Conservation (phyloP, 2,888 invertebrate genomes). For the Dysmachus trigonus region DNA sequence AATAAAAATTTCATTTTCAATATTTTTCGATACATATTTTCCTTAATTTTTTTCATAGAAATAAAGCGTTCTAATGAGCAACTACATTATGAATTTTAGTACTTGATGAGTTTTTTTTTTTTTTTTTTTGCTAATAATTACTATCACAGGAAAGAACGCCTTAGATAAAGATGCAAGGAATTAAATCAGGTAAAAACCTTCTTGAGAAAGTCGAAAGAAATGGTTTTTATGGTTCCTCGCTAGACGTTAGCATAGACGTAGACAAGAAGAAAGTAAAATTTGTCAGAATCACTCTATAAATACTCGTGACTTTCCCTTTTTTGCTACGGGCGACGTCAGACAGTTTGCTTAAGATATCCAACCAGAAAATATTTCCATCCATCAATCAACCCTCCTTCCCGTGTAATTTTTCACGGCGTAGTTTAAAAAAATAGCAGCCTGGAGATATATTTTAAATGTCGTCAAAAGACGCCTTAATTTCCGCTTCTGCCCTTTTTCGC, state of each 20-base stretch:
- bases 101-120: no score
- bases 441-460: background rate
- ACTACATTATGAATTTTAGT: no score
- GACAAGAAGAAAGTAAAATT: background rate
- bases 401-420: background rate
- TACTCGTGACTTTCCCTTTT: background rate
- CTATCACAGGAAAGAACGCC: no score
- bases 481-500: background rate
- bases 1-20: no score
- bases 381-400: background rate
- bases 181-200: background rate
- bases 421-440: background rate
- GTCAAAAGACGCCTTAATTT: background rate
- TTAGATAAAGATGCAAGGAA: background rate
- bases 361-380: slow-evolving; percentile 10
- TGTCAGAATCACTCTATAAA: background rate
- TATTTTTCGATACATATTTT: no score
- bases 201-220: background rate
- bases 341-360: background rate
- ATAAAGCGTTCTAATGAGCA: no score
- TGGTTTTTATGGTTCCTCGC: background rate
- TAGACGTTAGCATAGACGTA: background rate
- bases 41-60: no score
- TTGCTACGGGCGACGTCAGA: background rate
- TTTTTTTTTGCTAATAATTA: no score